Conservation (phyloP, 1,140 invertebrate species). For the Nephotettix cincticeps region DNA sequence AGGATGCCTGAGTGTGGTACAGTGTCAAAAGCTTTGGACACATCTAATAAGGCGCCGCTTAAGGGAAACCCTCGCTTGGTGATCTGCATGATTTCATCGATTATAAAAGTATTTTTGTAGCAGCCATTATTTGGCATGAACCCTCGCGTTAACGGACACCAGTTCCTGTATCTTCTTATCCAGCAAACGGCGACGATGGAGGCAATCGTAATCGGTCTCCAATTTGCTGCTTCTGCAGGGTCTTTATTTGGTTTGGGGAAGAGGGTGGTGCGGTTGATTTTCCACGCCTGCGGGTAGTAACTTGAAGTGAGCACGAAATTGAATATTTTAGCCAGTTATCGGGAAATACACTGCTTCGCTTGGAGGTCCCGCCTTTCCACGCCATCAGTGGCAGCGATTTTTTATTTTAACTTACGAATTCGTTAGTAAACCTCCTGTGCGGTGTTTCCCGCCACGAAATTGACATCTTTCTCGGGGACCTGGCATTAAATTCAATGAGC, state of each 20-base stretch:
- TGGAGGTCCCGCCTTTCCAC: background rate
- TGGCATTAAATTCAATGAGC: background rate
- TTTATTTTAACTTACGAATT: background rate
- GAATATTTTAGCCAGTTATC: background rate
- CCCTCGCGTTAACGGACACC: background rate
- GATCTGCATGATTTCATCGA: background rate
- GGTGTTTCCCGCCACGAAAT: background rate
- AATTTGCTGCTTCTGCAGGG: background rate
- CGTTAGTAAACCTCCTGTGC: background rate
- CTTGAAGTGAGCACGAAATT: background rate
- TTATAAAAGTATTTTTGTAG: background rate
- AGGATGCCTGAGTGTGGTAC: background rate
- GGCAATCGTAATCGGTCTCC: constrained; percentile 3
- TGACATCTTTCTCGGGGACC: background rate
- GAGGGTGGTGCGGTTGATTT: background rate
- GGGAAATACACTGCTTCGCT: background rate
- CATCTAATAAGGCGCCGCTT: background rate
- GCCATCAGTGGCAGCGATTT: background rate
- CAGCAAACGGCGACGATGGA: background rate
- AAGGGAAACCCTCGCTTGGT: background rate
- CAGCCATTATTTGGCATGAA: constrained; percentile 7
- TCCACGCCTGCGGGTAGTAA: background rate
- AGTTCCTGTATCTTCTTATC: background rate
- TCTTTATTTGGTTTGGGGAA: background rate
- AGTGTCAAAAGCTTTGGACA: constrained; percentile 2